Base-by-base conservation (phyloP, 2,113 vertebrate species). In the Reinhardtius hippoglossoides region DNA sequence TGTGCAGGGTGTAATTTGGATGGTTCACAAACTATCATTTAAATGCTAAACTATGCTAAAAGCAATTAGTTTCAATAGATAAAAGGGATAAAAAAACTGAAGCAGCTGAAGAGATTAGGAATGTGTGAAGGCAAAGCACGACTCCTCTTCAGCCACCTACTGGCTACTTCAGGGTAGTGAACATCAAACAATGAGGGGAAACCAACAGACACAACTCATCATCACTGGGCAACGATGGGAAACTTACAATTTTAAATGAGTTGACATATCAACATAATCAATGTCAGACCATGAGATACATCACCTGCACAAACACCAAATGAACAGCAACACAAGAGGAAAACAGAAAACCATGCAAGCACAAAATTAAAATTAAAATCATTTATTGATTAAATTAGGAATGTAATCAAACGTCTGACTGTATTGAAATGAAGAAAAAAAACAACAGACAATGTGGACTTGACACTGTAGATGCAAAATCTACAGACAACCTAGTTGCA, bases 301-400 rank as follows among this genome's bases (percentile, higher is more conserved):
- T 61, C 55, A 57, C 16, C 12, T 5, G 14, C 18, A 8, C 6
- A n/a, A 31, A 31, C 31, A 31, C 6, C 31, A 31, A 31, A 31
- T 31, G 27, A 31, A 27, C 37, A 65, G 14, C 23, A 26, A 55
- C 42, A 35, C 20, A 23, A 27, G 40, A 59, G 54, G 31, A 31
- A 31, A 31, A 31, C 6, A 31, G 67, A 84, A 85, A 87, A 73
- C 40, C 71, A 88, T 88, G 87, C 72, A 40, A 64, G 50, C 67
- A 74, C 61, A 80, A 62, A 76, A 90, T 86, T 78, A 74, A 87
- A 86, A 73, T 72, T 83, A 86, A 73, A 56, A 74, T 7, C n/a
- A 35, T 92, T 92, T 89, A 92, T 92, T 90, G 67, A 82, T 71
- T 80, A 72, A 89, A 85, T 70, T 58, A 71, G 87, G 89, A 91